These are phyloP conservation scores for Archips crataeganus DNA, from an alignment of 2,888 invertebrate genomes.

Conservation along the genomic window DNA sequence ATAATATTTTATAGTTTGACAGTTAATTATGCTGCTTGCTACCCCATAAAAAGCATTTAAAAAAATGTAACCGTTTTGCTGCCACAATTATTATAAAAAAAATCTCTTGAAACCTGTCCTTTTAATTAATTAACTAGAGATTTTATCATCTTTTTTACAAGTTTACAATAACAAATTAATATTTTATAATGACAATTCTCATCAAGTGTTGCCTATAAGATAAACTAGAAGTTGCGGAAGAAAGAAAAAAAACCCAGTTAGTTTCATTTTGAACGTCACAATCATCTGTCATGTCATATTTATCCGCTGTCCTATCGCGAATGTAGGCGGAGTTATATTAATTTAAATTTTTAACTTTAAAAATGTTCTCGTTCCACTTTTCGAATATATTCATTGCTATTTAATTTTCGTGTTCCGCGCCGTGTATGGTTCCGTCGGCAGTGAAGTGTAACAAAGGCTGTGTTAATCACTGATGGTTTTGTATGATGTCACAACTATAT, in stretches of 20 bases:
- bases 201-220: conserved; percentile 51
- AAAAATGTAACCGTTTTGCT: no score
- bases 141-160: no score
- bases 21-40: conserved; percentile 16
- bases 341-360: conserved; percentile 62
- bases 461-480: conserved; percentile 58
- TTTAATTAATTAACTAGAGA: no score
- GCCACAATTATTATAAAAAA: no score
- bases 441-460: conserved; percentile 63
- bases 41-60: not conserved
- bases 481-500: conserved; percentile 79
- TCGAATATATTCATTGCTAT: conserved; percentile 69
- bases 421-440: conserved; percentile 53
- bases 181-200: not conserved
- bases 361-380: conserved; percentile 81
- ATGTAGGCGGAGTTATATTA: conserved; percentile 72
- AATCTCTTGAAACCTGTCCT: no score
- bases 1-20: conserved; percentile 16
- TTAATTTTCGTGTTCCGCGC: conserved; percentile 60
- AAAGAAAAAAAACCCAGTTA: conserved; percentile 54
- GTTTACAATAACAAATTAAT: no score
- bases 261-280: conserved; percentile 65
- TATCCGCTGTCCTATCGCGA: conserved; percentile 52
- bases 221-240: conserved; percentile 40
- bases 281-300: conserved; percentile 61